Conservation (phyloP, 1,140 invertebrate species). For the Batillaria attramentaria region DNA sequence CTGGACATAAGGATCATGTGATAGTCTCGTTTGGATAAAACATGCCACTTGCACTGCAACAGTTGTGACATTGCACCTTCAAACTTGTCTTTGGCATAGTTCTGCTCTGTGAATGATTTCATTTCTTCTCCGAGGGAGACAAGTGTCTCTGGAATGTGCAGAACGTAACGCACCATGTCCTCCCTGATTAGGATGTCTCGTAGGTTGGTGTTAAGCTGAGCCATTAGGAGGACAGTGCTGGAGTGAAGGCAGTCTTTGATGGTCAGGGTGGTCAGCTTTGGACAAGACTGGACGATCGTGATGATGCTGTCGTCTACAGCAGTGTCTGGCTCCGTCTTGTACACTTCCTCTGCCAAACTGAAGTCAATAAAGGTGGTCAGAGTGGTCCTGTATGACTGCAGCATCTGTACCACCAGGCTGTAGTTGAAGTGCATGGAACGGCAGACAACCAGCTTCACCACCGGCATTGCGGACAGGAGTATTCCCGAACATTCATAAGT, state of each 20-base stretch:
- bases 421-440: neutral
- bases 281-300: neutral
- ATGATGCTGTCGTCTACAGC: neutral
- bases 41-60: conserved; percentile 3
- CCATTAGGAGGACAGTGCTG: conserved; percentile 18
- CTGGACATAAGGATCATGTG: neutral
- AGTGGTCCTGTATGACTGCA: neutral
- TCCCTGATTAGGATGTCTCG: neutral
- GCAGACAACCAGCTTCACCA: neutral
- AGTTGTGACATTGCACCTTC: neutral
- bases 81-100: conserved; percentile 1
- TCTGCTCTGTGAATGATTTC: neutral
- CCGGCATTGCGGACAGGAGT: neutral
- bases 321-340: neutral
- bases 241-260: neutral
- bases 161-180: conserved; percentile 3
- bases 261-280: conserved; percentile 1
- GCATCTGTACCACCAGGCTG: neutral
- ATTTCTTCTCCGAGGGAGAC: neutral
- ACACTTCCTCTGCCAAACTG: neutral
- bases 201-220: conserved; percentile 15
- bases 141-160: conserved; percentile 1
- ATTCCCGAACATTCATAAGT: neutral
- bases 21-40: conserved; percentile 1
- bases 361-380: conserved; percentile 1